Conservation (phyloP, 2,113 vertebrate genomes). For the Prinia subflava region DNA sequence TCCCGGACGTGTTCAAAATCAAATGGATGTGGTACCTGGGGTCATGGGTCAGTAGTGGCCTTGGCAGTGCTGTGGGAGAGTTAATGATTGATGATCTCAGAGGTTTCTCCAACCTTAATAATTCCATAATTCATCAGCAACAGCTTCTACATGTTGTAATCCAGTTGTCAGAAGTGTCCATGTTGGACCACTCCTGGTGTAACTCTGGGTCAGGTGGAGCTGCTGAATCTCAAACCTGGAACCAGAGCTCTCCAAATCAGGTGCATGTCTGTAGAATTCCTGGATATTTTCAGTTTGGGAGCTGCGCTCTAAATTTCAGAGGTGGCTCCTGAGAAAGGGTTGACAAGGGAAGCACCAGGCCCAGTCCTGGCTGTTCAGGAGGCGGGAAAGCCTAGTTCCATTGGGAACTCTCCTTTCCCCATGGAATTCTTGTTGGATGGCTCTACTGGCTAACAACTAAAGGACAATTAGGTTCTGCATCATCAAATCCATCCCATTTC, state of each 20-base stretch:
- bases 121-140: background rate
- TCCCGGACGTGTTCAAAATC: background rate
- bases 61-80: background rate
- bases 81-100: background rate
- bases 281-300: background rate
- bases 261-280: background rate
- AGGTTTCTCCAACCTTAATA: background rate
- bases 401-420: background rate
- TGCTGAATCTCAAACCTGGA: background rate
- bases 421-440: background rate
- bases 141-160: background rate
- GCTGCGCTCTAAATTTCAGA: background rate
- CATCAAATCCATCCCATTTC: background rate
- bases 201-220: background rate
- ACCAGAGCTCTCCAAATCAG: background rate
- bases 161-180: background rate
- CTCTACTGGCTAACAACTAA: background rate
- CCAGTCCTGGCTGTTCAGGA: background rate
- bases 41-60: background rate
- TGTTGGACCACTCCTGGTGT: background rate
- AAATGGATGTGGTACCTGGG: background rate
- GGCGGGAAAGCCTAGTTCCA: background rate
- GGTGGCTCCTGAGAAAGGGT: background rate
- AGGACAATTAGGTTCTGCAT: background rate
- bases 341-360: background rate